Conservation (phyloP, 2,113 vertebrate genomes). For the Macrotis lagotis region DNA sequence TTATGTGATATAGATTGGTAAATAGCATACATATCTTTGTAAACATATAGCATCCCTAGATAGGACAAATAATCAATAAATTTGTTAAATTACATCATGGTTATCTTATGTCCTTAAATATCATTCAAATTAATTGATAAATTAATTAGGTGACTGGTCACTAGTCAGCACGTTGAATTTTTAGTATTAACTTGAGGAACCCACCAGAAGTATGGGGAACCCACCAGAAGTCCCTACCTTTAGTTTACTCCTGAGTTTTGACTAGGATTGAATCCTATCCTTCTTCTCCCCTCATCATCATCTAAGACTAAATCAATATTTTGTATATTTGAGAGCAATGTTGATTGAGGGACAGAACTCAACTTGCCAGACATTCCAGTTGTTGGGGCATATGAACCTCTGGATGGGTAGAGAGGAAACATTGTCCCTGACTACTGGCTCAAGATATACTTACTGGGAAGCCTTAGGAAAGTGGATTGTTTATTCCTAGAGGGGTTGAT, state of each 20-base stretch:
- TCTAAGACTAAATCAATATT: not conserved
- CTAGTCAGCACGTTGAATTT: too few relatives aligned
- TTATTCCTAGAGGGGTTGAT: not conserved
- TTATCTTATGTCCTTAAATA: not conserved
- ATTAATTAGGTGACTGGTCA: not conserved
- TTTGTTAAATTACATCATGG: not conserved
- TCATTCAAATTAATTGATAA: not conserved
- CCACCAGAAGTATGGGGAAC: not conserved
- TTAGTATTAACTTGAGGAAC: too few relatives aligned
- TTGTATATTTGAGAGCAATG: not conserved
- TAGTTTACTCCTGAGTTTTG: not conserved
- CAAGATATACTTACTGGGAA: not conserved
- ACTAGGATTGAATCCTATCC: not conserved
- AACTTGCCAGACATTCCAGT: not conserved
- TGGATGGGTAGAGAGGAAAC: not conserved
- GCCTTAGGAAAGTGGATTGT: not conserved
- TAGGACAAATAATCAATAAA: not conserved
- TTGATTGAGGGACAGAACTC: not conserved
- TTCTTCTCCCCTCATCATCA: not conserved
- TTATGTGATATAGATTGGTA: not conserved
- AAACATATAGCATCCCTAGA: not conserved
- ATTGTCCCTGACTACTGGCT: not conserved
- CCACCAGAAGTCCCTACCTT: not conserved
- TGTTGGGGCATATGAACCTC: not conserved
- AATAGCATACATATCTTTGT: not conserved